Evolutionary conservation across 2,888 invertebrate species (phyloP).

Genomic region (Nematopogon swammerdamellus): DNA sequence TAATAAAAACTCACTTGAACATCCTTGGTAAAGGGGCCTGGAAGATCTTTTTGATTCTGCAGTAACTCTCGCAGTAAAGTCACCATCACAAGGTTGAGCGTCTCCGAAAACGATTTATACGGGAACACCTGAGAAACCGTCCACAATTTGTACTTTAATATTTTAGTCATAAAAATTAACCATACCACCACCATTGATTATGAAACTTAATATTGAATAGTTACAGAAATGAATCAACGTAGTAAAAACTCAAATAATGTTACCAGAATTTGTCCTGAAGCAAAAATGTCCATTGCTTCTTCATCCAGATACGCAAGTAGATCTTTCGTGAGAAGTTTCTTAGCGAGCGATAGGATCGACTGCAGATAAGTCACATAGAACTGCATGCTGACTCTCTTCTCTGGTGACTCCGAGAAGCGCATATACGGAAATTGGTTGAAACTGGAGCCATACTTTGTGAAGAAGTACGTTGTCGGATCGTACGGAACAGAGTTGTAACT

Average conservation of each 20-base stretch:
- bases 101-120: constrained; percentile 93
- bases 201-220: too few relatives aligned
- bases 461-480: constrained; percentile 83
- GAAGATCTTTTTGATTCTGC: constrained; percentile 86
- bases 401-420: constrained; percentile 70
- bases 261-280: constrained; percentile 63
- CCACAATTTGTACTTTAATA: background rate
- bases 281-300: constrained; percentile 76
- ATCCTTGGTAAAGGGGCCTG: constrained; percentile 87
- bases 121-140: constrained; percentile 68
- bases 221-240: too few relatives aligned
- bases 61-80: constrained; percentile 87
- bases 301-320: constrained; percentile 78
- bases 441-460: constrained; percentile 88
- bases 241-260: background rate
- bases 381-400: constrained; percentile 61
- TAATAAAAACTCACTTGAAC: constrained; percentile 57
- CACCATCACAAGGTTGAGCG: constrained; percentile 89
- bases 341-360: constrained; percentile 75
- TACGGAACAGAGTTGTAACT: constrained; percentile 68
- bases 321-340: constrained; percentile 83
- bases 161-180: too few relatives aligned
- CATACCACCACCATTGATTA: too few relatives aligned
- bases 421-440: constrained; percentile 88
- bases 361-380: constrained; percentile 78